A percentile compares a stretch with the other conserved stretches of the same genome.
Conservation (phyloP, 2,888 invertebrate genomes). For the Heliconius cydno region DNA sequence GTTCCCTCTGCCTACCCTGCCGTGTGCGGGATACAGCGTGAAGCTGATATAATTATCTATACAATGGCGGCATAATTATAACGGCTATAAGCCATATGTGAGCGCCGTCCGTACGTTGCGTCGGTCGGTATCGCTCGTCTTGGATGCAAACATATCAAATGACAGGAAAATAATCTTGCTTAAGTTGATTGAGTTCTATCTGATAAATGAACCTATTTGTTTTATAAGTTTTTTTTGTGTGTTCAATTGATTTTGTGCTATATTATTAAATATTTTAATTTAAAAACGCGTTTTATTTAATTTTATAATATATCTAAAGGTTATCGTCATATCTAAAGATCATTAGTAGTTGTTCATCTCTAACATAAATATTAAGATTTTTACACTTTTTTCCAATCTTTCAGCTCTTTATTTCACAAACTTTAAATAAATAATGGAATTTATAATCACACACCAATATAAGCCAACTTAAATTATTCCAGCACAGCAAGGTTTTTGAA, state of each 20-base stretch:
- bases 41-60: neutral
- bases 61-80: constrained; percentile 34
- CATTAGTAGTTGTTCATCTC: neutral
- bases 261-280: no score
- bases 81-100: constrained; percentile 18
- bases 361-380: neutral
- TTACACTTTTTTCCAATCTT: neutral
- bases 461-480: neutral
- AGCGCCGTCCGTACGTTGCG: constrained; percentile 7
- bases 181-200: constrained; percentile 4
- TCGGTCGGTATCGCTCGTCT: constrained; percentile 16
- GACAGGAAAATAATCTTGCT: constrained; percentile 9
- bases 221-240: neutral
- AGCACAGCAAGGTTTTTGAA: neutral
- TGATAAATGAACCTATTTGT: neutral
- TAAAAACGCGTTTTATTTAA: neutral
- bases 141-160: constrained; percentile 28
- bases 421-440: neutral
- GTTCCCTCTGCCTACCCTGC: no score
- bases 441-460: neutral
- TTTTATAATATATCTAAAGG: neutral
- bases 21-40: no score
- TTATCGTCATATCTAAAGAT: no score
- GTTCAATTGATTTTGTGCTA: neutral
- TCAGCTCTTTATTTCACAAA: neutral